phyloP scores from a whole-genome alignment of 2,113 vertebrate species.

The Lepus timidus region DNA sequence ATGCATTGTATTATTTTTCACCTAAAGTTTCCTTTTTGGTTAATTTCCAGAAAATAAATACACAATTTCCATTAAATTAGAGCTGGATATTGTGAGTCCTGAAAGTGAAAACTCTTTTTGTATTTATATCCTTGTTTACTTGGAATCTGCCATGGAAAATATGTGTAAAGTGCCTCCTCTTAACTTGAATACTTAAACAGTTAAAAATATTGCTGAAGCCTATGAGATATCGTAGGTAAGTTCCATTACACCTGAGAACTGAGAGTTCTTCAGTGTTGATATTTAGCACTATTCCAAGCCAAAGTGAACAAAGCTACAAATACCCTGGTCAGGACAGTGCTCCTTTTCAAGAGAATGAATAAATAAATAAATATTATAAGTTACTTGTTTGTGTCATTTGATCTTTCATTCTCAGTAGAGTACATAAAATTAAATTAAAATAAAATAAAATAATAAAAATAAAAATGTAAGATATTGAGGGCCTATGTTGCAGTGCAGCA shows the following conservation, averaged over 20 bases:
- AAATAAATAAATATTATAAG: conserved; percentile 57
- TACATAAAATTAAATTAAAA: background rate
- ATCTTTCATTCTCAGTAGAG: fast-evolving
- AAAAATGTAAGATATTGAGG: background rate
- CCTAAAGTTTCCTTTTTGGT: conserved; percentile 58
- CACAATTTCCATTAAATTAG: conserved; percentile 53
- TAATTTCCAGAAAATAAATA: conserved; percentile 69
- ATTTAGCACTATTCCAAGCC: conserved; percentile 67
- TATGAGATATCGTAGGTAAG: conserved; percentile 75
- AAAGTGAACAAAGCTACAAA: conserved; percentile 75
- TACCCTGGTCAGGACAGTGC: conserved; percentile 58
- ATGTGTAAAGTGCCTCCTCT: background rate
- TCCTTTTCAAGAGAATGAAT: conserved; percentile 39
- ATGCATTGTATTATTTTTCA: background rate
- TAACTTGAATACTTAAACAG: background rate
- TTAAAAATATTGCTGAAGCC: background rate
- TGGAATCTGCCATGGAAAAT: conserved; percentile 45
- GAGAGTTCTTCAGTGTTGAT: conserved; percentile 76
- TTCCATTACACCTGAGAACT: conserved; percentile 67
- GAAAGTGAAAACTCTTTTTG: conserved; percentile 38
- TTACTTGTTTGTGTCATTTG: conserved; percentile 35
- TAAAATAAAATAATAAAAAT: background rate
- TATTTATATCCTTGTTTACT: background rate
- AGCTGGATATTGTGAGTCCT: background rate
- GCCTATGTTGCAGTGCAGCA: no score